Percentiles rank a stretch among this genome's conserved stretches.
These are phyloP conservation scores for Zygothrica quintamaculata DNA, from an alignment of 2,888 invertebrate genomes.

Conservation along the genomic window DNA sequence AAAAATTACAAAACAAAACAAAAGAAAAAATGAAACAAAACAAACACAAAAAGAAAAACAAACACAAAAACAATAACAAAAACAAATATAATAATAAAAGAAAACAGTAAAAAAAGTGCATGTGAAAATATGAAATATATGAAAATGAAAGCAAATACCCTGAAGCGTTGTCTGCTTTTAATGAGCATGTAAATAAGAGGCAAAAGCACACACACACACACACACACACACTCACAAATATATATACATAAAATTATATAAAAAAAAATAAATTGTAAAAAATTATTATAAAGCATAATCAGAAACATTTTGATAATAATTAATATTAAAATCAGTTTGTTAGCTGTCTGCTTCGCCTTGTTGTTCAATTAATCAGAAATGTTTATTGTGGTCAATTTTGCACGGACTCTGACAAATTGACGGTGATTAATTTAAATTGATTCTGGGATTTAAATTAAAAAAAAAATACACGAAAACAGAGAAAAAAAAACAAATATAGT, in stretches of 20 bases:
- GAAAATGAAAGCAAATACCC: constrained; percentile 10
- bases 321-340: constrained; percentile 64
- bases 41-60: constrained; percentile 11
- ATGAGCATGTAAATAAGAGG: constrained; percentile 57
- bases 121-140: background rate
- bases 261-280: constrained; percentile 22
- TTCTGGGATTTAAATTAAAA: constrained; percentile 4
- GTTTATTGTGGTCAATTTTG: constrained; percentile 43
- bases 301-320: constrained; percentile 67
- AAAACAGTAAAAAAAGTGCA: constrained; percentile 3
- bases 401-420: constrained; percentile 36
- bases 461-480: background rate
- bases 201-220: background rate
- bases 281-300: constrained; percentile 32
- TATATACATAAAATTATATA: background rate
- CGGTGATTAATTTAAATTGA: constrained; percentile 71
- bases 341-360: constrained; percentile 47
- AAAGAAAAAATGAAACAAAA: background rate
- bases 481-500: constrained; percentile 1
- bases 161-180: constrained; percentile 46
- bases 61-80: no score
- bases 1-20: background rate
- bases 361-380: constrained; percentile 68
- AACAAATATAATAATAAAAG: background rate
- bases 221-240: no score